Evolutionary conservation across 1,140 invertebrate species (phyloP), one percentile per base, ranked within the genome.

Genomic region (Propsilocerus akamusi): DNA sequence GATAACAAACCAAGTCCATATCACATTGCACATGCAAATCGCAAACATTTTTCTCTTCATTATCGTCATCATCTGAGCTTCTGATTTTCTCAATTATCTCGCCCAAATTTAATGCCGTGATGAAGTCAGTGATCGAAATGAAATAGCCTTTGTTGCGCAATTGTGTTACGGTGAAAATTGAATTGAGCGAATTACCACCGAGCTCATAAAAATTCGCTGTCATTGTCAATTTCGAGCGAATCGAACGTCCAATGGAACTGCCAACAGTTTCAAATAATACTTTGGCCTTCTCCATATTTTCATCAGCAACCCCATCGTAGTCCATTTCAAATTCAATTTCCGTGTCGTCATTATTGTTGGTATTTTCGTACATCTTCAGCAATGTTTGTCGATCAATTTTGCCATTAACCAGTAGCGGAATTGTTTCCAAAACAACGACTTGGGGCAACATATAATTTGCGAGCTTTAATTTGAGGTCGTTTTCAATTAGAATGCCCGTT

Each of bases 131-230:
- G 25, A 89, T 84, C 51, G 75, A 75, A 52, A 91, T 83, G 52
- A 74, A 69, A 59, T 80, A 87, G 52, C 84, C 84, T 58, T 78
- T 75, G 47, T 88, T 81, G n/a, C 74, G 69, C 28, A 91, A 63
- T 57, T 76, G 73, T 0, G 82, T 82, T 4, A 91, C 81, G 0
- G 83, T 86, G 50, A 76, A 81, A 28, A 91, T 78, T 0, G 85
- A 87, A 60, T 90, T 90, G 2, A 92, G 68, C 0, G 86, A 90
- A 59, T 90, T 88, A 17, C 87, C 86, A 11, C 87, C 87, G 25
- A 89, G 68, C 51, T 86, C 75, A 58, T 85, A 90, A 62, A 89
- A 92, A 55, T 86, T 87, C 1, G 78, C 72, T 10, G 73, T 65
- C 0, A 76, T 52, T 2, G 72, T 72, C 0, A 86, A 58, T 2